Evolutionary conservation across 2,888 invertebrate genomes (phyloP), one percentile per base, ranked within the genome.

Genomic region (Himalopsyche tibetana): DNA sequence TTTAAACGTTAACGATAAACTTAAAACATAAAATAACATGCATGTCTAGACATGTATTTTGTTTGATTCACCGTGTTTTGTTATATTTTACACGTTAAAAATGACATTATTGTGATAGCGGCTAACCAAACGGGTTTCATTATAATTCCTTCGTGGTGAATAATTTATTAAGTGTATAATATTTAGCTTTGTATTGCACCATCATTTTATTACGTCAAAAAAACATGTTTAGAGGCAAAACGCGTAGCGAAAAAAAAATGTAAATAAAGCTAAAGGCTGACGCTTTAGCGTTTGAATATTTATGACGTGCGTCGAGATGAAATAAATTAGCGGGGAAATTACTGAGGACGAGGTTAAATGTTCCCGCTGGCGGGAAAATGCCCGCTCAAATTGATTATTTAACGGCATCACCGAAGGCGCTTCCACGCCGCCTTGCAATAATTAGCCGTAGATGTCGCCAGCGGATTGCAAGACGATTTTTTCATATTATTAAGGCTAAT

Each of bases 301-400:
- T 55, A 80, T 82, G 55, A 79, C 82, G 82, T 45, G 55, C 81
- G 42, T 74, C 51, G 82, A 82, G 79, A 85, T 85, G 82, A 82
- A 74, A 82, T 82, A 82, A 85, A 85, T 85, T 82, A 85, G 82
- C 56, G 19, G 55, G 82, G 51, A 85, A 85, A 82, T 82, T 82
- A 45, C 42, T 74, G 40, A 80, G 82, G 84, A 55, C 19, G 80
- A 81, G 81, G 84, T 40, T 82, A 69, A 63, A 56, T 45, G 82
- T 38, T 45, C 55, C 74, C 82, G n/a, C 82, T 38, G 55, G 55
- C 55, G 82, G 36, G 28, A 82, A 82, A 55, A 82, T 19, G 80
- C 55, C 40, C 56, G 45, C 79, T 51, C 81, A 85, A 85, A 85
- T 85, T 85, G 85, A 85, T 85, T 85, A 85, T 82, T 85, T 85